These are phyloP conservation scores for Cotesia congregata DNA, from an alignment of 2,888 invertebrate species.

Conservation along the genomic window DNA sequence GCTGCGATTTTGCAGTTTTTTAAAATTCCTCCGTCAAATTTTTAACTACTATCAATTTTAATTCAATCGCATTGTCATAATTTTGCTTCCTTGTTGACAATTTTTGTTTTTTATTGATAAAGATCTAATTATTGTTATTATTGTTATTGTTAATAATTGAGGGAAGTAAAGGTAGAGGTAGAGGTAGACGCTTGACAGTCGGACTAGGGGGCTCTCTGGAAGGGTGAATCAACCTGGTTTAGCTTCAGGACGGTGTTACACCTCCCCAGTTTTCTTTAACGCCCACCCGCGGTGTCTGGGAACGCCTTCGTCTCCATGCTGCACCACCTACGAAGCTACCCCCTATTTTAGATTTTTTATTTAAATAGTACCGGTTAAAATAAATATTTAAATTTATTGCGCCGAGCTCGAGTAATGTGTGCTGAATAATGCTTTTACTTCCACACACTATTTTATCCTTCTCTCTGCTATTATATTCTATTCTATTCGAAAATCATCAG, in stretches of 20 bases:
- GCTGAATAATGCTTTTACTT: background rate
- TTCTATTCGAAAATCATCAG: background rate
- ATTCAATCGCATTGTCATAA: no score
- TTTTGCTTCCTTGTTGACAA: no score
- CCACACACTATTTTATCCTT: background rate
- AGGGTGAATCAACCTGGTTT: slow-evolving; percentile 48
- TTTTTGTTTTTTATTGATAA: no score
- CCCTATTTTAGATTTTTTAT: slow-evolving; percentile 44
- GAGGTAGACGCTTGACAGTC: background rate
- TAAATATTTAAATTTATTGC: background rate
- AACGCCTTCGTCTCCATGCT: slow-evolving; percentile 67
- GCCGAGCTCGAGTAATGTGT: background rate
- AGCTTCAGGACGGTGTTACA: slow-evolving; percentile 56
- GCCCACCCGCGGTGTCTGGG: slow-evolving; percentile 66
- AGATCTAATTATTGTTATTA: no score
- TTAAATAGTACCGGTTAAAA: background rate
- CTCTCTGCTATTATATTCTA: background rate
- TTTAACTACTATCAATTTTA: no score
- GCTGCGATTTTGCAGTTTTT: background rate
- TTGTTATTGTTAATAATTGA: no score
- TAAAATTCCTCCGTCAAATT: no score
- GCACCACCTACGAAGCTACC: slow-evolving; percentile 65
- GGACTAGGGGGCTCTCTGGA: slow-evolving; percentile 38
- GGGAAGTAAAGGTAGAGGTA: background rate
- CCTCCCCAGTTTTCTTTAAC: slow-evolving; percentile 67